Conservation (phyloP, 2,888 invertebrate species). For the Ametastegia equiseti region DNA sequence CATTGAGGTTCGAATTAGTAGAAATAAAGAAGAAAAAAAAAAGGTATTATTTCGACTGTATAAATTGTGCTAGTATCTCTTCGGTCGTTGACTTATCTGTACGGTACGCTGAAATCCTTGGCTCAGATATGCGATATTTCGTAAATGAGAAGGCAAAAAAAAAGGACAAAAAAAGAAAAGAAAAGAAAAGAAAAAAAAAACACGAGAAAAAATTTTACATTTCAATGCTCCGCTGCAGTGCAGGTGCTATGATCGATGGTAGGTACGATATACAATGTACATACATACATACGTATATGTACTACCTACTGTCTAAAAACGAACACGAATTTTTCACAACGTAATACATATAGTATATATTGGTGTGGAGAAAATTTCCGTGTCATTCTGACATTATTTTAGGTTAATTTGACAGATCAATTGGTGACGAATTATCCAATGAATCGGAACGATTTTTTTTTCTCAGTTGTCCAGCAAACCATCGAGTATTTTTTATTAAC, state of each 20-base stretch:
- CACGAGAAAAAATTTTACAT: neutral
- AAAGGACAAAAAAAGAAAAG: neutral
- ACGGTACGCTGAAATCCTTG: slow-evolving; percentile 43
- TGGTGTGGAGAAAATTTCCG: too few species aligned
- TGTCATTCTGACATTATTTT: too few species aligned
- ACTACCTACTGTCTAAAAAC: neutral
- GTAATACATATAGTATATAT: too few species aligned
- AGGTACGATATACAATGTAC: too few species aligned
- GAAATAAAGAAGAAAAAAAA: neutral
- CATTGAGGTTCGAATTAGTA: neutral
- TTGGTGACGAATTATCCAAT: too few species aligned
- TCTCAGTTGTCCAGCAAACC: too few species aligned
- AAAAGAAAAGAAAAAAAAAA: neutral
- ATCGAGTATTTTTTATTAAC: too few species aligned
- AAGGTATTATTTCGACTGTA: neutral
- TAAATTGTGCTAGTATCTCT: neutral
- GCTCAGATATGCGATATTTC: slow-evolving; percentile 42
- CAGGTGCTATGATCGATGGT: neutral
- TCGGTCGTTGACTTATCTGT: slow-evolving; percentile 27
- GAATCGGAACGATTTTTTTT: too few species aligned
- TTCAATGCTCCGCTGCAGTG: neutral
- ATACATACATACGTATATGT: too few species aligned
- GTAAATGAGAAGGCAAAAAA: neutral
- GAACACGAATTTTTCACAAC: too few species aligned
- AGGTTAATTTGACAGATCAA: too few species aligned